Conservation (phyloP, 2,888 invertebrate species). For the Hedya salicella region DNA sequence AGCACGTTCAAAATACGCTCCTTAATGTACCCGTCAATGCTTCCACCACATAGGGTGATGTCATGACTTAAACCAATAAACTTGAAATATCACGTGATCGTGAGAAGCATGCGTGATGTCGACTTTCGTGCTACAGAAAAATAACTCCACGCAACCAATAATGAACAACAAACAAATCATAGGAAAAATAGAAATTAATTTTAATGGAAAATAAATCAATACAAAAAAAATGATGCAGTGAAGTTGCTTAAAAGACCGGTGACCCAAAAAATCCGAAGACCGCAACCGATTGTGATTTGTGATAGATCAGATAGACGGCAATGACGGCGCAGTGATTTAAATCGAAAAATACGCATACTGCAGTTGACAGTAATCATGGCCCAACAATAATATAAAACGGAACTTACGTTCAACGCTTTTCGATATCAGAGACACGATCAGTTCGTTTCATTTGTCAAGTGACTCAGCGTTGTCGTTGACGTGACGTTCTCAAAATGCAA, state of each 20-base stretch:
- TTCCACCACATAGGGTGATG: conserved; percentile 78
- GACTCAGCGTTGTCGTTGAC: conserved; percentile 83
- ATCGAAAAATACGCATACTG: conserved; percentile 60
- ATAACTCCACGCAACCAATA: conserved; percentile 69
- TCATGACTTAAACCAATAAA: conserved; percentile 82
- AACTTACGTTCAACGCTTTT: conserved; percentile 83
- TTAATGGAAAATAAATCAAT: conserved; percentile 49
- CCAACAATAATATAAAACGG: conserved; percentile 77
- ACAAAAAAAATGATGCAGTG: conserved; percentile 23
- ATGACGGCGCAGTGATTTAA: conserved; percentile 64
- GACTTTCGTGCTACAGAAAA: conserved; percentile 66
- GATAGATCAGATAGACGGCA: conserved; percentile 37
- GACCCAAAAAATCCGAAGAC: conserved; percentile 47
- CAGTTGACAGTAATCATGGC: conserved; percentile 81
- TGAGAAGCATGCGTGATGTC: conserved; percentile 70
- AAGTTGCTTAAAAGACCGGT: conserved; percentile 14
- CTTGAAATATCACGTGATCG: conserved; percentile 77
- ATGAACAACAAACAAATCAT: conserved; percentile 59
- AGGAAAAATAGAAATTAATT: conserved; percentile 56
- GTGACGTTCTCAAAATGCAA: conserved; percentile 84
- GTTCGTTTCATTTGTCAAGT: conserved; percentile 81
- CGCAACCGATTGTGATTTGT: conserved; percentile 35
- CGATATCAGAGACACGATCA: conserved; percentile 80
- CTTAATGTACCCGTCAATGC: conserved; percentile 71
- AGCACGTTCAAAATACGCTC: conserved; percentile 68